Conservation (phyloP, 1,140 invertebrate species). For the Lepidotrigona ventralis region DNA sequence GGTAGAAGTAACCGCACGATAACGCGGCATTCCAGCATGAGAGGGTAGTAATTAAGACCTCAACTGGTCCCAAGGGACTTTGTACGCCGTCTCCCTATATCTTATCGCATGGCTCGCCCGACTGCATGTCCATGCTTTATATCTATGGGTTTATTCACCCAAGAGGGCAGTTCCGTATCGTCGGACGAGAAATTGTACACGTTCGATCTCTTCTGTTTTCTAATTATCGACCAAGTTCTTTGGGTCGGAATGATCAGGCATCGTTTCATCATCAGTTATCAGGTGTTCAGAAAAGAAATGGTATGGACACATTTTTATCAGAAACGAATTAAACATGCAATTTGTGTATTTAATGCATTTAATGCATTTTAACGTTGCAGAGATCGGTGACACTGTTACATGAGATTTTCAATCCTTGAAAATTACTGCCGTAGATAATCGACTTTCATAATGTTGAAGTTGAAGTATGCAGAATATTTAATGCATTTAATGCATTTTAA, state of each 20-base stretch:
- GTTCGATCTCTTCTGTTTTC: constrained; percentile 22
- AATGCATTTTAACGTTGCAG: no score
- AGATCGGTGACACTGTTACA: no score
- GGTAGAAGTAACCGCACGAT: constrained; percentile 57
- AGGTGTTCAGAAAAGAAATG: neutral
- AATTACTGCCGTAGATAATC: no score
- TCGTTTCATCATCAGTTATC: neutral
- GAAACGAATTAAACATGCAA: no score
- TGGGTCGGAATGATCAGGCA: neutral
- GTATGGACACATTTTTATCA: no score
- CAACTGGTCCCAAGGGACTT: constrained; percentile 53
- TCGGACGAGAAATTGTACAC: neutral
- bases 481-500: no score
- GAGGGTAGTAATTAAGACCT: constrained; percentile 62
- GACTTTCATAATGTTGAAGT: neutral
- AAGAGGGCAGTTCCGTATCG: constrained; percentile 23
- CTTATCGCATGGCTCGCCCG: constrained; percentile 58
- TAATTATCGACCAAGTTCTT: constrained; percentile 21
- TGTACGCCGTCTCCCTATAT: constrained; percentile 46
- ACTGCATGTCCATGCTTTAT: constrained; percentile 53
- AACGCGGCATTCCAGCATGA: constrained; percentile 59
- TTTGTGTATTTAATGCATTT: no score
- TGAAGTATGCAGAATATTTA: no score
- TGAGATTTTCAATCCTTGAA: no score
- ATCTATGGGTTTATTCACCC: constrained; percentile 47